A percentile compares a stretch with the other conserved stretches of the same genome.
Evolutionary conservation across 1,140 invertebrate genomes (phyloP).

Genomic region (Atopsyche davidsoni): DNA sequence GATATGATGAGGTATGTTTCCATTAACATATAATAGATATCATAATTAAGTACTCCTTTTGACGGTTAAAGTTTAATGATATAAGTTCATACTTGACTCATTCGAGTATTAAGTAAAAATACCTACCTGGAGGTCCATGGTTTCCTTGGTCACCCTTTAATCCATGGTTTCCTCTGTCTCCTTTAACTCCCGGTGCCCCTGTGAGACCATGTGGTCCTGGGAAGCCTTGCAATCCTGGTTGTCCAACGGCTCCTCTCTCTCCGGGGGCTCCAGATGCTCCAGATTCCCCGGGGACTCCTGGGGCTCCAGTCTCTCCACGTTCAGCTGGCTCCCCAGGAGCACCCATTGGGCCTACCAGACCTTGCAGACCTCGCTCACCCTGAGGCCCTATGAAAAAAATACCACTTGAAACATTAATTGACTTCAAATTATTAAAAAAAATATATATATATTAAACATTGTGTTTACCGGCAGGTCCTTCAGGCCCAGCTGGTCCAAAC

Average conservation of each 20-base stretch:
- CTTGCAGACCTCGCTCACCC: conserved; percentile 63
- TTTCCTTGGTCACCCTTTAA: conserved; percentile 73
- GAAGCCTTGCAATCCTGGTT: conserved; percentile 56
- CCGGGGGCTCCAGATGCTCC: conserved; percentile 66
- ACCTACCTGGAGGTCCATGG: conserved; percentile 52
- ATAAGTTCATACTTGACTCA: not conserved
- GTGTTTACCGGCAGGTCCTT: conserved; percentile 56
- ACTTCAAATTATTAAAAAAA: not conserved
- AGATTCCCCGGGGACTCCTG: conserved; percentile 64
- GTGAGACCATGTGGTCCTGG: conserved; percentile 56
- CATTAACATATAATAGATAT: not conserved
- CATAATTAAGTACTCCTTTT: too few species aligned
- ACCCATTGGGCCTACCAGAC: conserved; percentile 60
- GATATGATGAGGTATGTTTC: not conserved
- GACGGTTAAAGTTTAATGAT: too few species aligned
- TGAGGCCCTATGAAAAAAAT: conserved; percentile 46
- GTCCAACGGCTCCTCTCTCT: conserved; percentile 56
- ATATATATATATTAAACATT: not conserved
- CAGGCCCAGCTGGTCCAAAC: conserved; percentile 53
- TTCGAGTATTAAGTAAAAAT: conserved; percentile 1
- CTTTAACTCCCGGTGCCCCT: conserved; percentile 59
- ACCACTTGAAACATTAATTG: not conserved
- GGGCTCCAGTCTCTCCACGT: conserved; percentile 65
- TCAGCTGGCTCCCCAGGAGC: conserved; percentile 71
- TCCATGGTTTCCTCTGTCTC: conserved; percentile 61